Percentiles rank a stretch among this genome's conserved stretches.
phyloP scores from a whole-genome alignment of 2,888 invertebrate species.

The Synergus umbraculus region DNA sequence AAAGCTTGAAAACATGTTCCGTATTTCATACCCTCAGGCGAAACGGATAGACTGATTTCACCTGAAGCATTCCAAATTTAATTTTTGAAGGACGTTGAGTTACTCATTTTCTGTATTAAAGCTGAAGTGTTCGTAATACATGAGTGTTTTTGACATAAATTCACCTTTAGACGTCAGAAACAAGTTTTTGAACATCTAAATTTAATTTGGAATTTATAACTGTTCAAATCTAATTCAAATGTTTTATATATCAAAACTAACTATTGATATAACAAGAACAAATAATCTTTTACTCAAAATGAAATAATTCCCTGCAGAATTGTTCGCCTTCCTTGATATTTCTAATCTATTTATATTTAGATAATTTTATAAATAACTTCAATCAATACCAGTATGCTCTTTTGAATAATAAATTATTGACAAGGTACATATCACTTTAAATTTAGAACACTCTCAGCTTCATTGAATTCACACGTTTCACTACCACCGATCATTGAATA shows the following conservation, averaged over 20 bases:
- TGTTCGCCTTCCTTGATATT: not conserved
- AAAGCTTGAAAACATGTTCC: slow-evolving; percentile 20
- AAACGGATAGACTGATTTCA: slow-evolving; percentile 8
- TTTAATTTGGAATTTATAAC: too few relatives aligned
- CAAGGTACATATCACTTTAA: not conserved
- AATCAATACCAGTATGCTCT: not conserved
- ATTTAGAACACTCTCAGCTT: not conserved
- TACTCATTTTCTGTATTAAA: not conserved
- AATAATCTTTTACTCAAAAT: not conserved
- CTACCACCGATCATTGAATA: not conserved
- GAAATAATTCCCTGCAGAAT: not conserved
- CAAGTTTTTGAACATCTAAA: not conserved
- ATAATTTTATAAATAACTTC: not conserved
- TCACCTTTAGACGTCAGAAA: not conserved
- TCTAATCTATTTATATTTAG: not conserved
- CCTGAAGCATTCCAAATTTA: slow-evolving; percentile 15
- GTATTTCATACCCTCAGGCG: slow-evolving; percentile 22
- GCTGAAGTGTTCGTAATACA: not conserved
- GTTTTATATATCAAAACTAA: not conserved
- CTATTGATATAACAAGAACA: not conserved
- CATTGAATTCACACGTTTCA: not conserved
- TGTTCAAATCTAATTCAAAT: too few relatives aligned
- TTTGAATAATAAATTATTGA: not conserved
- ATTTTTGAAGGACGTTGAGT: not conserved
- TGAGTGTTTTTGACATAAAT: not conserved